These are phyloP conservation scores for Dermochelys coriacea DNA, from an alignment of 2,797 vertebrate genomes.

Conservation along the genomic window DNA sequence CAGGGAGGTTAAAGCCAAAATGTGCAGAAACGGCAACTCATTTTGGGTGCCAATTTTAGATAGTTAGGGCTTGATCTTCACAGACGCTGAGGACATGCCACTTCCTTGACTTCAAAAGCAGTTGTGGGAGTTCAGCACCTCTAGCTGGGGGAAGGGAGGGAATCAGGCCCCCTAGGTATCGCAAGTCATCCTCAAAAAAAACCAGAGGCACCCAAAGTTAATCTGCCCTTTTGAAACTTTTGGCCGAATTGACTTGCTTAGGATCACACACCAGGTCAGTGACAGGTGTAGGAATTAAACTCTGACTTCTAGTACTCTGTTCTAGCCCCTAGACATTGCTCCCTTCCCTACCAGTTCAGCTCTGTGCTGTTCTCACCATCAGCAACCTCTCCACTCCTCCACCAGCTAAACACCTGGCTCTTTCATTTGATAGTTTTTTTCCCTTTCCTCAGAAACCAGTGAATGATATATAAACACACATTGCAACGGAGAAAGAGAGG, in stretches of 20 bases:
- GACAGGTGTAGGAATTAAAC: not conserved
- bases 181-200: not conserved
- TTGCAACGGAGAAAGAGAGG: not conserved
- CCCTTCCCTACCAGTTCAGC: not conserved
- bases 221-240: not conserved
- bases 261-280: not conserved
- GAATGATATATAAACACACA: not conserved
- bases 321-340: not conserved
- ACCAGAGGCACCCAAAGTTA: not conserved
- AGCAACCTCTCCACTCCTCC: not conserved
- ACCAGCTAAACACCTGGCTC: accelerated
- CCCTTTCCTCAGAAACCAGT: not conserved
- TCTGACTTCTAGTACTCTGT: not conserved
- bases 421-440: not conserved
- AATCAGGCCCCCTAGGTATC: too few species aligned
- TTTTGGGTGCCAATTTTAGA: not conserved
- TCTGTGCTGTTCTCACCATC: not conserved
- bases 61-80: not conserved
- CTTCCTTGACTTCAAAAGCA: not conserved
- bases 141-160: not conserved
- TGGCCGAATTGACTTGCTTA: not conserved
- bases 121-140: not conserved
- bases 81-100: not conserved
- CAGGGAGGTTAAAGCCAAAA: not conserved
- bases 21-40: not conserved